phyloP scores from a whole-genome alignment of 2,113 vertebrate species.

The Ardeotis arabs region DNA sequence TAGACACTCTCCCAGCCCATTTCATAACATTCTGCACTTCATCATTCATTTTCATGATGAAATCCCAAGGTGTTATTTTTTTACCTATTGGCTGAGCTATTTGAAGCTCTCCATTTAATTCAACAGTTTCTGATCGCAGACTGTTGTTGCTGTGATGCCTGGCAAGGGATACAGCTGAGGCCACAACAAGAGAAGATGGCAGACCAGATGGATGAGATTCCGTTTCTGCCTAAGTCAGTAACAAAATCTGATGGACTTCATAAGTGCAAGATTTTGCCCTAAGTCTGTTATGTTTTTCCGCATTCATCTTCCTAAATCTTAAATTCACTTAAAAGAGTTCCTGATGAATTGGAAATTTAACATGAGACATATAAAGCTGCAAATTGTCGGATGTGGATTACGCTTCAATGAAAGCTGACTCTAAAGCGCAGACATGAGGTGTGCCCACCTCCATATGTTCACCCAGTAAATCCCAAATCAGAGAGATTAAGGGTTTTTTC shows the following conservation, averaged over 20 bases:
- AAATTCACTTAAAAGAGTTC: neutral
- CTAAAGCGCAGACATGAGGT: neutral
- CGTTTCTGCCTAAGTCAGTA: neutral
- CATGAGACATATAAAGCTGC: neutral
- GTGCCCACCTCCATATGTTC: slow-evolving; percentile 24
- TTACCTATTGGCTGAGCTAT: neutral
- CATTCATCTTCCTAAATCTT: neutral
- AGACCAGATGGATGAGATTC: neutral
- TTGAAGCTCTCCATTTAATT: neutral
- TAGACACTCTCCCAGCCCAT: neutral
- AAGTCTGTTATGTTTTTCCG: rapidly evolving
- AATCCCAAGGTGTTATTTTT: neutral
- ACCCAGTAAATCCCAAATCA: neutral
- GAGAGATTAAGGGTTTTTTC: neutral
- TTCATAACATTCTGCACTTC: neutral
- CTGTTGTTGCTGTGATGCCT: neutral
- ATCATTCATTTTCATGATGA: neutral
- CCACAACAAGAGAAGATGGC: neutral
- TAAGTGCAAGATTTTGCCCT: neutral
- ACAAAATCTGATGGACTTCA: neutral
- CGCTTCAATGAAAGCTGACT: neutral
- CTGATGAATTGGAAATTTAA: neutral
- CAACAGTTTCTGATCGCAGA: neutral
- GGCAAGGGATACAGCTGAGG: neutral
- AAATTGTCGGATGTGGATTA: neutral